phyloP scores from a whole-genome alignment of 2,888 invertebrate genomes.

The Torymus auratus region DNA sequence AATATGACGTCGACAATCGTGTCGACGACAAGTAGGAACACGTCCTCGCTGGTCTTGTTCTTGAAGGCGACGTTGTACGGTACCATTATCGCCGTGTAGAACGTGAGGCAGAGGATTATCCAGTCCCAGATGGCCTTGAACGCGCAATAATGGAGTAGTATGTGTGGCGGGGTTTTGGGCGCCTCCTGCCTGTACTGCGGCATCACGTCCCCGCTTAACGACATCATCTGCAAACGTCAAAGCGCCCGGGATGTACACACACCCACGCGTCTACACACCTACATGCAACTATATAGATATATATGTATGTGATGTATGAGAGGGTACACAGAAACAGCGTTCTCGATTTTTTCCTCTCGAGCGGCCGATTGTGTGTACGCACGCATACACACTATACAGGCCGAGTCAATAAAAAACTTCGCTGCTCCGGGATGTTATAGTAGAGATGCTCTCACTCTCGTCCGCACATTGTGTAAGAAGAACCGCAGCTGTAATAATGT shows the following conservation, averaged over 20 bases:
- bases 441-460: too few species aligned
- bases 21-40: conserved; percentile 94
- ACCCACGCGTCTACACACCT: too few species aligned
- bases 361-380: too few species aligned
- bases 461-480: too few species aligned
- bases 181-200: conserved; percentile 99
- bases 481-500: too few species aligned
- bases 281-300: too few species aligned
- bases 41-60: conserved; percentile 98
- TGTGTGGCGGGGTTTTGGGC: conserved; percentile 99
- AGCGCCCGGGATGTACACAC: neutral
- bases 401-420: too few species aligned
- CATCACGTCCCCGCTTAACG: conserved; percentile 97
- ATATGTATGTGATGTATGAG: too few species aligned
- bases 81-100: conserved; percentile 99
- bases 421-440: too few species aligned
- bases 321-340: too few species aligned
- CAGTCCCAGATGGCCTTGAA: conserved; percentile 99
- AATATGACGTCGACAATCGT: conserved; percentile 99
- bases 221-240: conserved; percentile 87
- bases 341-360: too few species aligned
- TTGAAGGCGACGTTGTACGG: conserved; percentile 99
- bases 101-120: conserved; percentile 99
- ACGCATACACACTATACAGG: too few species aligned
- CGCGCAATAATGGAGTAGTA: conserved; percentile 99